phyloP scores from a whole-genome alignment of 2,113 vertebrate genomes.

The Melierax canorus region DNA sequence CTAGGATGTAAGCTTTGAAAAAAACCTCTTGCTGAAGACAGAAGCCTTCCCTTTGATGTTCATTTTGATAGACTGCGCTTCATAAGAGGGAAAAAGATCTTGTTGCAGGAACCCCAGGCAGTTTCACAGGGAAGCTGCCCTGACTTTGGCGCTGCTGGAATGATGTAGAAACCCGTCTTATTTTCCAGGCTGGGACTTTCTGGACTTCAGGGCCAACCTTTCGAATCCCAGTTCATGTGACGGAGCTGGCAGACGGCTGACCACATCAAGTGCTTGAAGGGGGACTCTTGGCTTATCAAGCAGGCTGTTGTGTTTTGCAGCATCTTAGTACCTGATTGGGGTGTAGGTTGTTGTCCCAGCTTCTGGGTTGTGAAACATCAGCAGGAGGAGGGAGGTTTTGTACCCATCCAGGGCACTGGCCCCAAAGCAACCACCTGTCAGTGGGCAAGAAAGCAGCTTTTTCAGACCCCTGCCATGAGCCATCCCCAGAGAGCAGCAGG shows the following conservation, averaged over 20 bases:
- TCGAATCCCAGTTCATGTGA: background rate
- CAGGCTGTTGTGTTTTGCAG: background rate
- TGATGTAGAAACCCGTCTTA: background rate
- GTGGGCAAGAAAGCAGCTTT: background rate
- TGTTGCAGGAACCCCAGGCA: background rate
- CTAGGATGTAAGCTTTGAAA: background rate
- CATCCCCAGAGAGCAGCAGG: fast-evolving
- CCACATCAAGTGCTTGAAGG: background rate
- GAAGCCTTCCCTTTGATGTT: background rate
- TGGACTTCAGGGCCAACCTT: background rate
- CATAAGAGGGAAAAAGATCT: background rate
- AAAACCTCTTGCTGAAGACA: background rate
- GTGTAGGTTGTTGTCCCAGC: background rate
- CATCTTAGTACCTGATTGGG: fast-evolving
- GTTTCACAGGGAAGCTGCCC: background rate
- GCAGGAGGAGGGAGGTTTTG: background rate
- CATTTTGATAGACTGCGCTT: background rate
- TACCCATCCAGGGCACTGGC: background rate
- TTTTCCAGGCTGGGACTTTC: background rate
- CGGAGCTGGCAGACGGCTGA: background rate
- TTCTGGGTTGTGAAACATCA: background rate
- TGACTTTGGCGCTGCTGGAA: background rate
- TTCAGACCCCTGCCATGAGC: background rate
- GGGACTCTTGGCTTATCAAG: background rate
- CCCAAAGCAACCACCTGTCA: background rate